phyloP scores from a whole-genome alignment of 1,140 invertebrate species.

The Pachypeltis micranthus region DNA sequence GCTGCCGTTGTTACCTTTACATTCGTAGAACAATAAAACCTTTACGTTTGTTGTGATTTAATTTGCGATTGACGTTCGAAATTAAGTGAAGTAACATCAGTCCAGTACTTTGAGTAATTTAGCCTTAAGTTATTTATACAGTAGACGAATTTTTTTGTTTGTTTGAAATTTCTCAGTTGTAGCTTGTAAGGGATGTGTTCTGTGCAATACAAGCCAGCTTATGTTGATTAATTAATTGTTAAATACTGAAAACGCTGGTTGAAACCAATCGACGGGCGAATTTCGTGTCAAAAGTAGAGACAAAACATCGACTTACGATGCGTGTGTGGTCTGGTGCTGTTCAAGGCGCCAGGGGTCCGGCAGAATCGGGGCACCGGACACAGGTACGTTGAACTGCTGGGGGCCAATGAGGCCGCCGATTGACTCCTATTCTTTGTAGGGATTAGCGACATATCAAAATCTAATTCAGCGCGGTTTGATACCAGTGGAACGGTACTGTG shows the following conservation, averaged over 20 bases:
- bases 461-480: slow-evolving; percentile 16
- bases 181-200: slow-evolving; percentile 11
- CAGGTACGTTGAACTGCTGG: slow-evolving; percentile 4
- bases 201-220: too few relatives aligned
- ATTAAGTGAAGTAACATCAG: neutral
- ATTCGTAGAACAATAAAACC: slow-evolving; percentile 5
- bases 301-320: too few relatives aligned
- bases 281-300: too few relatives aligned
- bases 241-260: too few relatives aligned
- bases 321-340: too few relatives aligned
- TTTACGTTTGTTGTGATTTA: slow-evolving; percentile 1
- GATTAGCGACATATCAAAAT: slow-evolving; percentile 19
- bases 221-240: too few relatives aligned
- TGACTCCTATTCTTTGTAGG: slow-evolving; percentile 15
- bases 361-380: neutral
- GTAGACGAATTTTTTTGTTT: slow-evolving; percentile 2
- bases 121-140: neutral
- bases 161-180: slow-evolving; percentile 10
- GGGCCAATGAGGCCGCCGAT: too few relatives aligned
- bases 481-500: slow-evolving; percentile 1
- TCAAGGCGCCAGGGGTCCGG: too few relatives aligned
- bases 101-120: slow-evolving; percentile 3
- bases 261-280: too few relatives aligned
- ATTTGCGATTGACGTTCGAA: neutral
- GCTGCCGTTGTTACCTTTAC: slow-evolving; percentile 17